phyloP scores from a whole-genome alignment of 37 sponge, comb jelly and placozoan species.

The Ephydatia muelleri region DNA sequence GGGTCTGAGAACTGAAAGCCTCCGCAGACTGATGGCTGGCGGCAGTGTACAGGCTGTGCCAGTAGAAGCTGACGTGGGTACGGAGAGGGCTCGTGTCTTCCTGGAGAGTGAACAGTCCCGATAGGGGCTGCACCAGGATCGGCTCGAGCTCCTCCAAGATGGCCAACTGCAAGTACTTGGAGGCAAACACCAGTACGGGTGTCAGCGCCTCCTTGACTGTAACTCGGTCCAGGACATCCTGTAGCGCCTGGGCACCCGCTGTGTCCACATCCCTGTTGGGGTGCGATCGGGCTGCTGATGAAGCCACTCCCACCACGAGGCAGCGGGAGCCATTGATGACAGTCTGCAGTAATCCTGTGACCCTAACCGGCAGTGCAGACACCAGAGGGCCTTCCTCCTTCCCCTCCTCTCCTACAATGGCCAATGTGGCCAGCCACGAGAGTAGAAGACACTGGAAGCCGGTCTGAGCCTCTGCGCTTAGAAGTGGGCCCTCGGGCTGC shows the following conservation, averaged over 20 bases:
- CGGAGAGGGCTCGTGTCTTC: conserved; percentile 36
- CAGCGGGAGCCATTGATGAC: conserved; percentile 26
- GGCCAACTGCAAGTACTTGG: neutral
- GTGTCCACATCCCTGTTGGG: neutral
- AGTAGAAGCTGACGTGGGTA: conserved; percentile 69
- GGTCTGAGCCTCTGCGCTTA: conserved; percentile 8
- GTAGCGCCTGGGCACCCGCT: neutral
- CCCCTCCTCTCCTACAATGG: too few species aligned
- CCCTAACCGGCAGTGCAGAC: conserved; percentile 27
- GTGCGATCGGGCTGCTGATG: neutral
- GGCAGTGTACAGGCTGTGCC: conserved; percentile 39
- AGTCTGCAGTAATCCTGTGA: conserved; percentile 40
- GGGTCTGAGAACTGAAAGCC: conserved; percentile 11
- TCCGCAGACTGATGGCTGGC: conserved; percentile 23
- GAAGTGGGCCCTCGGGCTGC: neutral
- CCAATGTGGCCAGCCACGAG: conserved; percentile 36
- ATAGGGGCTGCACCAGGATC: conserved; percentile 10
- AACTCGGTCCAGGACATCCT: neutral
- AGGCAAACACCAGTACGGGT: neutral
- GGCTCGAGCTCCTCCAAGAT: conserved; percentile 4
- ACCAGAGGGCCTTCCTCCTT: too few species aligned
- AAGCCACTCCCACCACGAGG: conserved; percentile 30
- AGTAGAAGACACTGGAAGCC: conserved; percentile 38
- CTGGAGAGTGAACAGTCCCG: conserved; percentile 28
- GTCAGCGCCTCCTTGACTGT: neutral